These are phyloP conservation scores for Pimephales promelas DNA, from an alignment of 2,113 vertebrate genomes.

Conservation along the genomic window DNA sequence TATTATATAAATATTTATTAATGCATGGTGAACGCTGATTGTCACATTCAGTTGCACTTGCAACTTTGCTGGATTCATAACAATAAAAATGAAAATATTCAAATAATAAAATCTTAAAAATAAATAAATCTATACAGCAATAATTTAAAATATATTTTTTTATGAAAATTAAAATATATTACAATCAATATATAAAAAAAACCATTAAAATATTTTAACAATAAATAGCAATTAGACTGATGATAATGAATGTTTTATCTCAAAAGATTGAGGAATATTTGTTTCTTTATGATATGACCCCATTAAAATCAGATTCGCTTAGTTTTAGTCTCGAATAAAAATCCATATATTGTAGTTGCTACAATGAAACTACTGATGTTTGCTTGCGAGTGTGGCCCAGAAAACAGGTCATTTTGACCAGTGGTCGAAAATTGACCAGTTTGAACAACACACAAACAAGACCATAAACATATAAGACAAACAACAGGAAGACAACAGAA, in stretches of 20 bases:
- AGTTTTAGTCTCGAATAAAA: neutral
- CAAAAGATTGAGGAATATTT: neutral
- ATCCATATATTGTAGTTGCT: neutral
- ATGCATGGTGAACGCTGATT: neutral
- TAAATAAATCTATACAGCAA: neutral
- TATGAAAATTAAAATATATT: too few species aligned
- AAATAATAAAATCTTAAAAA: neutral
- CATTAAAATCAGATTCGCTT: neutral
- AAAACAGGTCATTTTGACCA: neutral
- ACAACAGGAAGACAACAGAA: slow-evolving; percentile 52
- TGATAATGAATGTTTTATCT: neutral
- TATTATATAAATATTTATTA: neutral
- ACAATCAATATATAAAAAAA: neutral
- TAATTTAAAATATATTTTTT: too few species aligned
- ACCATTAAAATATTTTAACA: too few species aligned
- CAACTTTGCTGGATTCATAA: neutral
- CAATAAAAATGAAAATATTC: neutral
- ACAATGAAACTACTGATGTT: neutral
- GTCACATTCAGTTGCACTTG: too few species aligned
- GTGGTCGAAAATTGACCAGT: neutral
- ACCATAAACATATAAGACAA: slow-evolving; percentile 10
- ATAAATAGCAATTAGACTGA: too few species aligned
- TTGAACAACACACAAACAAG: slow-evolving; percentile 27
- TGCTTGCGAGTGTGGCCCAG: neutral
- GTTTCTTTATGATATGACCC: neutral